These are phyloP conservation scores for Myotis findleyi DNA, from an alignment of 2,797 vertebrate genomes.

Conservation along the genomic window DNA sequence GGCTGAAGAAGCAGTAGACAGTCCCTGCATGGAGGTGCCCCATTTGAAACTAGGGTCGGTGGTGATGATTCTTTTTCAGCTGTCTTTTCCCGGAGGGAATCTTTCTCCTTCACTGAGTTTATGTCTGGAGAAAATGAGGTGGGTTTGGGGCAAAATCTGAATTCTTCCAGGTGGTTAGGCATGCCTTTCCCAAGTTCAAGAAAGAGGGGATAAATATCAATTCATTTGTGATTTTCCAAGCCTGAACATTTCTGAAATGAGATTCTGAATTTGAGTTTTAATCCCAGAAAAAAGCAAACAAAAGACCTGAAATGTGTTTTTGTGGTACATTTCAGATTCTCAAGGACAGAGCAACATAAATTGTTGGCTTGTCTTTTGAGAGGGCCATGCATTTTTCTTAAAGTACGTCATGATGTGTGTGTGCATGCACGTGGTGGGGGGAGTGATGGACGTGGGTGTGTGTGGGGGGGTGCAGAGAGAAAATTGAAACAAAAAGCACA, in stretches of 20 bases:
- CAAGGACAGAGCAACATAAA: background rate
- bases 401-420: background rate
- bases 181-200: background rate
- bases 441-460: no score
- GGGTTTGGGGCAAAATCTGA: background rate
- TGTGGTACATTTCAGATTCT: background rate
- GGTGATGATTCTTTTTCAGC: background rate
- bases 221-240: background rate
- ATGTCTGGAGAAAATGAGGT: background rate
- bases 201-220: background rate
- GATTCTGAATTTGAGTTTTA: slow-evolving; percentile 20
- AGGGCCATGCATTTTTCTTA: background rate
- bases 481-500: background rate
- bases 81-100: background rate
- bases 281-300: background rate
- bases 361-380: background rate
- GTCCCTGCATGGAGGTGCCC: rapidly evolving
- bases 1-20: background rate
- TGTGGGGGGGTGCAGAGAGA: background rate
- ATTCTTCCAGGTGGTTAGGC: background rate
- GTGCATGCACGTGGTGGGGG: no score
- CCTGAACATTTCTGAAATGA: background rate
- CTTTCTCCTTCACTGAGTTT: background rate
- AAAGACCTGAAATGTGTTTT: background rate
- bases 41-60: background rate